Base-by-base conservation (phyloP, 2,888 invertebrate species). In the Pterostichus madidus region DNA sequence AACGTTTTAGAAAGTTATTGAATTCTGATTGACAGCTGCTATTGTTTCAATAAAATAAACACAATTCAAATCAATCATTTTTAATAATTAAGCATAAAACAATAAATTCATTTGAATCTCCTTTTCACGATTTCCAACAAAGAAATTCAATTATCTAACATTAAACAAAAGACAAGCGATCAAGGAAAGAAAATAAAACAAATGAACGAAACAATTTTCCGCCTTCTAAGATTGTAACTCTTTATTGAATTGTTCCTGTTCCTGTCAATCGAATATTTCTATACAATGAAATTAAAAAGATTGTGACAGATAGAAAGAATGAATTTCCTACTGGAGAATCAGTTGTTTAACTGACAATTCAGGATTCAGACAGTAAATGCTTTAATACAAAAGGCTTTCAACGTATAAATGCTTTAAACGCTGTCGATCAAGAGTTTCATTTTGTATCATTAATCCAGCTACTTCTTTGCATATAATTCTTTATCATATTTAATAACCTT, bases 21-120 rank as follows among this genome's bases (percentile, higher is more conserved):
- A 56, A 56, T 56, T 13, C 15, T 56, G 53, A 56, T 15, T 56
- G 53, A 56, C 53, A 56, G 53, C 24, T 24, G 24, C 31, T 24
- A 59, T 59, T 59, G 59, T 64, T 64, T 32, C 13, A 13, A 64
- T 35, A 35, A 64, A 64, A 35, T 59, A 59, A 59, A 59, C 31
- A 24, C 11, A 31, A 11, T 59, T 59, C 31, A 11, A 11, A 31
- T 31, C 31, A 31, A 59, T 59, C 31, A 8, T 24, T 10, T 11
- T 32, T 8, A 32, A 24, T 59, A 59, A 31, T 59, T 15, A 59
- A 31, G 5, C 13, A 24, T 17, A 39, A 59, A 8, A 59, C 8
- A 59, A 24, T 59, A 31, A 59, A 59, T 31, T 10, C 11, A 59
- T 59, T 59, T 11, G 5, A 59, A 24, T 59, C 10, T 24, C 5